Evolutionary conservation across 2,113 vertebrate genomes (phyloP).

Genomic region (Martes martes): DNA sequence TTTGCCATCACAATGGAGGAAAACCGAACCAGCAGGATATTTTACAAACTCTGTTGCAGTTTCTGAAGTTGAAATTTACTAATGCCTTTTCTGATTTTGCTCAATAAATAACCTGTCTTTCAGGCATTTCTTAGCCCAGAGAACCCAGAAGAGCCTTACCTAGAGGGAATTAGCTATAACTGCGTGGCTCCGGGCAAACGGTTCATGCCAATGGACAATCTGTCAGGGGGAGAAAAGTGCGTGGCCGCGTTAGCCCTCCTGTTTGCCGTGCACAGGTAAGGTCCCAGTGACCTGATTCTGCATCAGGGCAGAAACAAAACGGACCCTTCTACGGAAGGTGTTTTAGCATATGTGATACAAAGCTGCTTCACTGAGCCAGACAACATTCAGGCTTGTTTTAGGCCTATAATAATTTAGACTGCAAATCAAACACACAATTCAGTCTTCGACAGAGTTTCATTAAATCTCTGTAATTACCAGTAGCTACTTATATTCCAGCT

Average conservation of each 20-base stretch:
- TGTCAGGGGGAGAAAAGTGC: conserved; percentile 95
- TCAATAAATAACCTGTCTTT: conserved; percentile 50
- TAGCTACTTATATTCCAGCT: background rate
- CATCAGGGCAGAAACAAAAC: accelerated
- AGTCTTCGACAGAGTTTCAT: background rate
- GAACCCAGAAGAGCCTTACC: conserved; percentile 94
- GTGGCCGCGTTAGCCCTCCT: conserved; percentile 94
- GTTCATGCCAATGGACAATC: conserved; percentile 96
- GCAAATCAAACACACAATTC: background rate
- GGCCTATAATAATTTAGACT: background rate
- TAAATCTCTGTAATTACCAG: background rate
- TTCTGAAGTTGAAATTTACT: background rate
- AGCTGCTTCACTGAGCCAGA: background rate
- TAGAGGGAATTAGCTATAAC: conserved; percentile 93
- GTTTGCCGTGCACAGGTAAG: conserved; percentile 95
- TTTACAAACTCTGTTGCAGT: background rate
- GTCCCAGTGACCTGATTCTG: accelerated
- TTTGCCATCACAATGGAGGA: background rate
- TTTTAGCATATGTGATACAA: background rate
- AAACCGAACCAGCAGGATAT: background rate
- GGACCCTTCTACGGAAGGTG: too few species aligned
- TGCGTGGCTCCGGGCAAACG: conserved; percentile 95
- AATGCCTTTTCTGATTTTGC: background rate
- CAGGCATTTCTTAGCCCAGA: conserved; percentile 95
- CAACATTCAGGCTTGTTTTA: background rate